A percentile compares a stretch with the other conserved stretches of the same genome.
Conservation (phyloP, 2,888 invertebrate species). For the Prenolepis imparis region DNA sequence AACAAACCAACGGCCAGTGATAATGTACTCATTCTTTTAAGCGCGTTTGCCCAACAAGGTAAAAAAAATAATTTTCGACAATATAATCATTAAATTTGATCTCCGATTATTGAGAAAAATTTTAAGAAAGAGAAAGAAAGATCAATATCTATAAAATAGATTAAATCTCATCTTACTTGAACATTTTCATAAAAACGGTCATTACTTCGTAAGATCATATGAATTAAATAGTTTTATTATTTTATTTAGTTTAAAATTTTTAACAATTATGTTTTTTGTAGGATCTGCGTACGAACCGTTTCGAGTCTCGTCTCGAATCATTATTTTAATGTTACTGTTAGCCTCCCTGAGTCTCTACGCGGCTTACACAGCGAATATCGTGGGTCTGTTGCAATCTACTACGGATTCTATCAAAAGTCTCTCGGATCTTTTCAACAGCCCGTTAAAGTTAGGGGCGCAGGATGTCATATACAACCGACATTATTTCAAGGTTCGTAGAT, state of each 20-base stretch:
- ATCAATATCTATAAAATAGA: neutral
- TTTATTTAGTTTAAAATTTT: neutral
- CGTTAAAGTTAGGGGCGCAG: constrained; percentile 90
- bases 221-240: neutral
- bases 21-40: constrained; percentile 88
- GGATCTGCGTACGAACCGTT: constrained; percentile 85
- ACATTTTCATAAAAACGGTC: neutral
- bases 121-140: neutral
- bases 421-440: constrained; percentile 89
- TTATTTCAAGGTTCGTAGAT: constrained; percentile 88
- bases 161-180: neutral
- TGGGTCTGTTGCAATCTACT: constrained; percentile 91
- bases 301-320: constrained; percentile 87
- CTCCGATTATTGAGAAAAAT: neutral
- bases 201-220: neutral
- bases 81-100: neutral
- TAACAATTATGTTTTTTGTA: constrained; percentile 56
- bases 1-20: constrained; percentile 86
- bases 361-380: constrained; percentile 92
- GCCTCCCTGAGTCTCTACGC: constrained; percentile 91
- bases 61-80: neutral
- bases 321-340: constrained; percentile 89
- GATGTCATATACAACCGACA: constrained; percentile 91
- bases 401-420: constrained; percentile 90
- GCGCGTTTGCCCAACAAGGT: constrained; percentile 90